Evolutionary conservation across 2,113 vertebrate species (phyloP).

Genomic region (Anhinga rufa): DNA sequence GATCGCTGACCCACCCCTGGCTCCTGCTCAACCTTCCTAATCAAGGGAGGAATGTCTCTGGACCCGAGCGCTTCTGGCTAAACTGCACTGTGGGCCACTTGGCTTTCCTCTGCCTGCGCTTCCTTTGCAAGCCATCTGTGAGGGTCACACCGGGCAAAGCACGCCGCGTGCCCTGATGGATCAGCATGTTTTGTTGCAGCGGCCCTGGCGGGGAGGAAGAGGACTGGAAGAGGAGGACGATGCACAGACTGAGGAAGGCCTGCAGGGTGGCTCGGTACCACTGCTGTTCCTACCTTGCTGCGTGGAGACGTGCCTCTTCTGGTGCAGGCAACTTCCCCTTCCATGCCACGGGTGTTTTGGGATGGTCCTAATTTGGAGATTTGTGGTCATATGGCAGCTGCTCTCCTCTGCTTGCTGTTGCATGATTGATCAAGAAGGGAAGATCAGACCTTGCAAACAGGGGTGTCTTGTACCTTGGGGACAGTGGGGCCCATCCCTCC

Average conservation of each 20-base stretch:
- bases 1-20: constrained; percentile 11
- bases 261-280: not conserved
- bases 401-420: not conserved
- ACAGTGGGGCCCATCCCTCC: not conserved
- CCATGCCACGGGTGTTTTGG: not conserved
- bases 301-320: rapidly evolving
- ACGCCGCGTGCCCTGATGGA: not conserved
- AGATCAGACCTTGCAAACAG: not conserved
- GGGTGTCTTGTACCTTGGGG: not conserved
- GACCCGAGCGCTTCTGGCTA: not conserved
- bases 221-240: not conserved
- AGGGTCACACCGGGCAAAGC: not conserved
- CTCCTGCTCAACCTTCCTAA: constrained; percentile 17
- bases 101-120: not conserved
- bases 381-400: not conserved
- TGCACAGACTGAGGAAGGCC: not conserved
- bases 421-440: not conserved
- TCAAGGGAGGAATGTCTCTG: constrained; percentile 34
- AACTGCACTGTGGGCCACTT: not conserved
- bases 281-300: not conserved
- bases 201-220: not conserved
- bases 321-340: rapidly evolving
- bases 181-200: not conserved
- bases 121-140: not conserved
- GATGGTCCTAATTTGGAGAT: not conserved